Evolutionary conservation across 2,113 vertebrate species (phyloP), one percentile per base, ranked within the genome.

Genomic region (Etheostoma spectabile): DNA sequence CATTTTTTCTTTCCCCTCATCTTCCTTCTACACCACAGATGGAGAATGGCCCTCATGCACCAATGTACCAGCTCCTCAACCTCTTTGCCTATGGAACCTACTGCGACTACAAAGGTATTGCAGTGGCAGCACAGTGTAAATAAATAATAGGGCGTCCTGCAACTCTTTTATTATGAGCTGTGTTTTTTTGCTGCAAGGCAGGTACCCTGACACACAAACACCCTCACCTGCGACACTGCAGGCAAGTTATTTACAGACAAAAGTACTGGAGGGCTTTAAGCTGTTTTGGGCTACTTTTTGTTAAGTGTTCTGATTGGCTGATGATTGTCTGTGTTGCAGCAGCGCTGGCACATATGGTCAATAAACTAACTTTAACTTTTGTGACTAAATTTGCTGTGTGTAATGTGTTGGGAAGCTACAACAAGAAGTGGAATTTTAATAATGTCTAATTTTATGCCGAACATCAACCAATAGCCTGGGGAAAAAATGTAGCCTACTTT

Each of bases 41-140:
- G 95, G 97, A 98, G 80, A 96, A 97, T 22, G 95, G 96, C 74
- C 97, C 98, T 83, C 97, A 99, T 77, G 97, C 97, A 33, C 95
- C 97, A 12, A 95, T 98, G 5, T 98, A 97, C 90, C 97, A 97
- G 82, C 96, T 99, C 78, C 97, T 99, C 86, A 97, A 97, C 66
- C 96, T 99, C 93, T 99, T 99, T 85, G 97, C 97, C 72, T 98
- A 98, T 61, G 97, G 98, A 93, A 99, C 97, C 56, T 99, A 98
- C 76, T 95, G 97, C 52, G 98, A 99, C 93, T 99, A 99, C 89
- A 95, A 97, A 96, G 97, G 98, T 99, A 95, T 70, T 87, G 78
- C 76, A 77, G 86, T 52, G 66, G 69, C 88, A 86, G 84, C 79
- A 81, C 77, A 52, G 76, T 88, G 88, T 92, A 89, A 94, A 94